A percentile compares a stretch with the other conserved stretches of the same genome.
phyloP scores from a whole-genome alignment of 2,797 vertebrate genomes.

The Syngnathus acus region DNA sequence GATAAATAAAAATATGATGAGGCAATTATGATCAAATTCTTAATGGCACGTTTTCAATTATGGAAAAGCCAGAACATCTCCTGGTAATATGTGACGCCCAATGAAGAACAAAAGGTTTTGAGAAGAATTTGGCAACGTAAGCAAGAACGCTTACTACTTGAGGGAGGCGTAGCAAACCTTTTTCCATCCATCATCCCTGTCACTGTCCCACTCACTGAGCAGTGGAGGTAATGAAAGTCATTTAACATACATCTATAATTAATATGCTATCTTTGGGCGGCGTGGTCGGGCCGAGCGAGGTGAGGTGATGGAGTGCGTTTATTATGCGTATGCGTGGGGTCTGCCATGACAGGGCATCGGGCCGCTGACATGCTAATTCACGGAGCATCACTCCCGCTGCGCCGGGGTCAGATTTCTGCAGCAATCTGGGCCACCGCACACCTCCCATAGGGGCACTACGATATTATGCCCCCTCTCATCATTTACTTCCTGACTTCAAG shows the following conservation, averaged over 20 bases:
- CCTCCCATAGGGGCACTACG: conserved; percentile 37
- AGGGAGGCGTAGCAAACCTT: conserved; percentile 55
- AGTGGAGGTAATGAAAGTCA: conserved; percentile 87
- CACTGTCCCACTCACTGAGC: conserved; percentile 63
- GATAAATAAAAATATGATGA: too few species aligned
- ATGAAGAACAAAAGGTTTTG: neutral
- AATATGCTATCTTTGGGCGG: conserved; percentile 78
- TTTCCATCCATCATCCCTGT: conserved; percentile 76
- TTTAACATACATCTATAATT: conserved; percentile 97
- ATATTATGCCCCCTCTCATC: conserved; percentile 26
- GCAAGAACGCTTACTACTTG: conserved; percentile 49
- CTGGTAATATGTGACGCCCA: neutral
- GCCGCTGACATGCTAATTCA: conserved; percentile 57
- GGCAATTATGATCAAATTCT: too few species aligned
- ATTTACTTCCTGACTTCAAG: conserved; percentile 23
- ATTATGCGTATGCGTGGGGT: conserved; percentile 58
- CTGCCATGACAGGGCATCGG: conserved; percentile 44
- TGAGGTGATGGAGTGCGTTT: conserved; percentile 77
- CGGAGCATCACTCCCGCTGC: conserved; percentile 55
- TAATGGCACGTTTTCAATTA: too few species aligned
- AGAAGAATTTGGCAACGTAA: conserved; percentile 40
- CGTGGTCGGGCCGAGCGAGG: conserved; percentile 55
- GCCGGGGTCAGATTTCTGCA: conserved; percentile 35
- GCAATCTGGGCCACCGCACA: conserved; percentile 54
- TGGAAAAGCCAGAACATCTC: too few species aligned